Conservation (phyloP, 2,888 invertebrate genomes). For the Pherbina coryleti region DNA sequence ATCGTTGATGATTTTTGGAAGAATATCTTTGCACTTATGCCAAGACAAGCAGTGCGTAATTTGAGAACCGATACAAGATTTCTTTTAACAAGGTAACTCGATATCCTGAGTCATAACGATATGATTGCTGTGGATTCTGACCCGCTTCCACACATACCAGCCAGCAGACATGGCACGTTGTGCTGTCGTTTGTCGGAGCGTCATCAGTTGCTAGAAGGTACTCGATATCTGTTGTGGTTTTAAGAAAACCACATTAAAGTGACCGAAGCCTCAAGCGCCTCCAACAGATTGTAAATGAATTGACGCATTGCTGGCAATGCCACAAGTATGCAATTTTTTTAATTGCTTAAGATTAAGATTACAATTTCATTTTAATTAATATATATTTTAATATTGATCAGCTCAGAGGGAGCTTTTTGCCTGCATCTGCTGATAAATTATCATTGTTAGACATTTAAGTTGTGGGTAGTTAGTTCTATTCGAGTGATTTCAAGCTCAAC, state of each 20-base stretch:
- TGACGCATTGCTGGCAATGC: no score
- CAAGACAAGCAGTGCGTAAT: conserved; percentile 21
- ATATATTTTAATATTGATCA: no score
- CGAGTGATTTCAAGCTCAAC: no score
- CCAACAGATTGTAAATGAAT: background rate
- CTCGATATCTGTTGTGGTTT: conserved; percentile 61
- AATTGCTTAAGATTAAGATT: no score
- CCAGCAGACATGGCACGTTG: background rate
- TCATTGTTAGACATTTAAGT: no score
- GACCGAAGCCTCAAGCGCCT: conserved; percentile 52
- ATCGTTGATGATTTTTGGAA: background rate
- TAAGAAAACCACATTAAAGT: conserved; percentile 61
- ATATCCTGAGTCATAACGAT: conserved; percentile 17
- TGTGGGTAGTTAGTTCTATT: no score
- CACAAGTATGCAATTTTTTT: no score
- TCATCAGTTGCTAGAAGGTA: conserved; percentile 55
- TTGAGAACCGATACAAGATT: conserved; percentile 21
- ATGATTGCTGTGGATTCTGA: background rate
- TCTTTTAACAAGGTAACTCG: conserved; percentile 15
- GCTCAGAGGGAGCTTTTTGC: no score
- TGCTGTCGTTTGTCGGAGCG: conserved; percentile 42
- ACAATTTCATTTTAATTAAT: no score
- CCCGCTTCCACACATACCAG: conserved; percentile 20
- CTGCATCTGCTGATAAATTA: no score
- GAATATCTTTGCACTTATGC: conserved; percentile 21